These are phyloP conservation scores for Sycobia sp. DNA, from an alignment of 1,140 invertebrate genomes.

Conservation along the genomic window DNA sequence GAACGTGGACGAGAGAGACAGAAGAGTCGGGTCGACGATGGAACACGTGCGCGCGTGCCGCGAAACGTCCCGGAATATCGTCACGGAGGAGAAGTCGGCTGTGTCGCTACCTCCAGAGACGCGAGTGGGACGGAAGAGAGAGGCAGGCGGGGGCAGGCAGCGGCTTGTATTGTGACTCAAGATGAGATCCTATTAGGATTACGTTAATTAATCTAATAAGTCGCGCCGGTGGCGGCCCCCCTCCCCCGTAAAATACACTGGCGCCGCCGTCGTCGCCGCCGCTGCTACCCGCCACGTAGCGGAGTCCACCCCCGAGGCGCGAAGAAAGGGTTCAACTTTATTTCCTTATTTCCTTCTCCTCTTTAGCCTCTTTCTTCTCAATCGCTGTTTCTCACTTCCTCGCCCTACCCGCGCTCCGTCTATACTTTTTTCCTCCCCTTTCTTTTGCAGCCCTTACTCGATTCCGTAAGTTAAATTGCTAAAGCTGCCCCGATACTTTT, in stretches of 20 bases:
- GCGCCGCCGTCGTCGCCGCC: neutral
- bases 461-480: neutral
- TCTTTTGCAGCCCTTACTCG: too few species aligned
- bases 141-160: constrained; percentile 34
- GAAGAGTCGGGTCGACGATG: too few species aligned
- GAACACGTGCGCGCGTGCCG: constrained; percentile 31
- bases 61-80: neutral
- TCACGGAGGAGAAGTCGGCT: neutral
- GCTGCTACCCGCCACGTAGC: neutral
- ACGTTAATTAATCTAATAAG: constrained; percentile 57
- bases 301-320: constrained; percentile 2
- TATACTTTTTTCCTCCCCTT: too few species aligned
- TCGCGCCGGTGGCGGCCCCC: constrained; percentile 26
- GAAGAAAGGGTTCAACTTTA: constrained; percentile 24
- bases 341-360: constrained; percentile 27
- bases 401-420: too few species aligned
- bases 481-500: constrained; percentile 8
- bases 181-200: constrained; percentile 58
- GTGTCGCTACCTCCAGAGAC: too few species aligned
- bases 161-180: constrained; percentile 53
- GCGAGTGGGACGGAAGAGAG: too few species aligned
- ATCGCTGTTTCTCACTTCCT: too few species aligned
- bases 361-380: too few species aligned
- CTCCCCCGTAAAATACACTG: constrained; percentile 14
- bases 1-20: too few species aligned